Percentiles rank a stretch among this genome's conserved stretches.
Conservation (phyloP, 2,888 invertebrate genomes). For the Bruchidius siliquastri region DNA sequence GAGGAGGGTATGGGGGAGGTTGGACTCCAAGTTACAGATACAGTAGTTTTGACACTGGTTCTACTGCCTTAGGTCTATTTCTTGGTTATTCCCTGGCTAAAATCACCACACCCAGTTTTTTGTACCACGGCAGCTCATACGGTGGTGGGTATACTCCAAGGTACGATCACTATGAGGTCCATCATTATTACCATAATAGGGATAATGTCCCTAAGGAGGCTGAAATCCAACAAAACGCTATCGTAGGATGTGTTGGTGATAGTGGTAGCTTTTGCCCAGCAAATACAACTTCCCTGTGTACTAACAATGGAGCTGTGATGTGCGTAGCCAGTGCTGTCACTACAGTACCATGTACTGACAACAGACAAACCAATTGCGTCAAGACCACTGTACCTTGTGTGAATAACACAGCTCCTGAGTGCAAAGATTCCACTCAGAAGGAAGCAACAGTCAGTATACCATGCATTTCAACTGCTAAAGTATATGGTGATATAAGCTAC, state of each 20-base stretch:
- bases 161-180: constrained; percentile 40
- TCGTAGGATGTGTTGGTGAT: constrained; percentile 39
- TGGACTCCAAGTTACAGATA: constrained; percentile 30
- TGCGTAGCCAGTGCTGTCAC: constrained; percentile 39
- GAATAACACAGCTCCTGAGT: constrained; percentile 35
- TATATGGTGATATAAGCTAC: constrained; percentile 29
- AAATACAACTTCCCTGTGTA: constrained; percentile 41
- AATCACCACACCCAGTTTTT: constrained; percentile 34
- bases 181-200: constrained; percentile 42
- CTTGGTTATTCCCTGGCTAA: constrained; percentile 35
- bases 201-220: constrained; percentile 33
- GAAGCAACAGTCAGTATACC: constrained; percentile 34
- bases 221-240: constrained; percentile 37
- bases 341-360: constrained; percentile 38
- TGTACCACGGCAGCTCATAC: constrained; percentile 24
- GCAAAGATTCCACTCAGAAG: constrained; percentile 28
- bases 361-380: constrained; percentile 36
- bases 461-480: constrained; percentile 37
- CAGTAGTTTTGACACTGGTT: constrained; percentile 30
- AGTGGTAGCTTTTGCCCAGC: constrained; percentile 39
- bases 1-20: constrained; percentile 15
- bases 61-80: constrained; percentile 36
- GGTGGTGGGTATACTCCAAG: constrained; percentile 32
- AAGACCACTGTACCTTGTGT: constrained; percentile 38
- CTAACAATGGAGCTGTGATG: constrained; percentile 42